Conservation (phyloP, 2,113 vertebrate species). For the Theristicus caerulescens region DNA sequence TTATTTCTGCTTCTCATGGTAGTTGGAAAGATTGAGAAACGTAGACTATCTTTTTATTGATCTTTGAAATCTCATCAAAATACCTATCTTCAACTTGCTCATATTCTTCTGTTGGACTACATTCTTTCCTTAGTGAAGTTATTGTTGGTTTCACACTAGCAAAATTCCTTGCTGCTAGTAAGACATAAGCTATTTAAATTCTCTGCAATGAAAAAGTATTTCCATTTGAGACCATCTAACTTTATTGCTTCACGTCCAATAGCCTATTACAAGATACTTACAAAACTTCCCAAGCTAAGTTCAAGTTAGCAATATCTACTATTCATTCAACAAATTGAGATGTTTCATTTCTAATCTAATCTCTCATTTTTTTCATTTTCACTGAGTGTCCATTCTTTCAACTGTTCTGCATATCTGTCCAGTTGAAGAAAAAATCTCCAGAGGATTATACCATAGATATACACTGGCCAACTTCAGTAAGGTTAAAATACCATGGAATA, state of each 20-base stretch:
- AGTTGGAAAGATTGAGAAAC: neutral
- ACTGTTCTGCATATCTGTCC: neutral
- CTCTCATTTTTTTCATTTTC: neutral
- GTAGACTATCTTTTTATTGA: neutral
- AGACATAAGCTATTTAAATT: neutral
- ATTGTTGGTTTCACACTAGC: neutral
- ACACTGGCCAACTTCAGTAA: neutral
- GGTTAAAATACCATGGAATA: neutral
- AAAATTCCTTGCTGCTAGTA: neutral
- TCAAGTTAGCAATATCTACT: neutral
- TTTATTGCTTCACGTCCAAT: neutral
- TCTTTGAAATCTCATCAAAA: conserved; percentile 22
- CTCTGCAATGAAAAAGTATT: neutral
- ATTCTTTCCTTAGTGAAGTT: conserved; percentile 4
- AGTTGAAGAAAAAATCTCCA: neutral
- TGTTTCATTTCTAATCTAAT: neutral
- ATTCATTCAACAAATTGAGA: neutral
- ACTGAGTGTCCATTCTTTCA: neutral
- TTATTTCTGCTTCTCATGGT: neutral
- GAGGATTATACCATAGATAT: neutral
- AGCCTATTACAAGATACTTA: neutral
- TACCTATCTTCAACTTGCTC: neutral
- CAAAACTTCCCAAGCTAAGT: neutral
- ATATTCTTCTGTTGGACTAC: neutral
- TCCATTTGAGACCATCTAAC: neutral